Evolutionary conservation across 2,888 invertebrate species (phyloP).

Genomic region (Caenorhabditis afra): DNA sequence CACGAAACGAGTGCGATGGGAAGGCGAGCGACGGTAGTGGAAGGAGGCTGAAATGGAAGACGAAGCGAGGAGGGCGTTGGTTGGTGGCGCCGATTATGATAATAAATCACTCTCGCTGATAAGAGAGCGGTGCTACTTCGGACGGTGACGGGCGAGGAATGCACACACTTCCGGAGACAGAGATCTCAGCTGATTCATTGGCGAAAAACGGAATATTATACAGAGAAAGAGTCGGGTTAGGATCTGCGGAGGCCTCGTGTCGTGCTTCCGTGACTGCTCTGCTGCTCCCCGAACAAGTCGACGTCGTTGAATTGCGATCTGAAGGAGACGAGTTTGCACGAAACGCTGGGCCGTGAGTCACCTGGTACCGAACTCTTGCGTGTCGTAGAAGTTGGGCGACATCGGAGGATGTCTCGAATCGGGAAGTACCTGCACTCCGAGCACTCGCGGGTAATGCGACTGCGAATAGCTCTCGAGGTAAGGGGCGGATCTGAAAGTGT

Average conservation of each 20-base stretch:
- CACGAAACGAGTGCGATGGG: neutral
- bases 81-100: constrained; percentile 52
- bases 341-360: neutral
- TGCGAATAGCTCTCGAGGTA: neutral
- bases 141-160: constrained; percentile 2
- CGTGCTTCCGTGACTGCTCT: constrained; percentile 44
- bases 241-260: constrained; percentile 40
- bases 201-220: constrained; percentile 12
- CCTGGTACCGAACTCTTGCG: constrained; percentile 32
- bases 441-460: constrained; percentile 15
- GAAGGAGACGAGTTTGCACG: neutral
- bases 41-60: constrained; percentile 6
- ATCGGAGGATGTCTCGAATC: constrained; percentile 40
- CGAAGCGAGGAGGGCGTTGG: constrained; percentile 51
- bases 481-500: neutral
- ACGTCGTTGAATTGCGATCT: constrained; percentile 38
- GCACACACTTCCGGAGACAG: neutral
- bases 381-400: constrained; percentile 38
- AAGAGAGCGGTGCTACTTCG: constrained; percentile 26
- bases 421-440: constrained; percentile 44
- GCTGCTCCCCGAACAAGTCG: constrained; percentile 32
- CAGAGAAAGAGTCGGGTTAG: constrained; percentile 7
- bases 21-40: constrained; percentile 9
- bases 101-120: constrained; percentile 52
- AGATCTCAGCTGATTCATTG: constrained; percentile 36